A percentile compares a stretch with the other conserved stretches of the same genome.
phyloP scores from a whole-genome alignment of 2,888 invertebrate genomes.

The Nasonovia ribisnigri region DNA sequence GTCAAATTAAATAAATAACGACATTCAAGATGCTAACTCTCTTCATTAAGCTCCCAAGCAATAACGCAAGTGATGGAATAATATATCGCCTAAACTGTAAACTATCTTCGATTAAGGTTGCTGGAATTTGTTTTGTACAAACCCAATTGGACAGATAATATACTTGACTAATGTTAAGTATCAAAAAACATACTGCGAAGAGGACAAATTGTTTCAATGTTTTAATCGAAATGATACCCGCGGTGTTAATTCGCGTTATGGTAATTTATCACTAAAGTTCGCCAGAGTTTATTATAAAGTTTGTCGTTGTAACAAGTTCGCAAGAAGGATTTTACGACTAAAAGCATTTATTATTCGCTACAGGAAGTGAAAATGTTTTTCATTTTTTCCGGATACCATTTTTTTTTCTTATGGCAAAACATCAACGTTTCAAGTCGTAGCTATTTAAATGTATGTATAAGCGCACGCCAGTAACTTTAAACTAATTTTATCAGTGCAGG shows the following conservation, averaged over 20 bases:
- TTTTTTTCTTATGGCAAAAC: conserved; percentile 5
- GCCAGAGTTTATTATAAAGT: conserved; percentile 59
- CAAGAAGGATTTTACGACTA: conserved; percentile 54
- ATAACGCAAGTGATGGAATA: background rate
- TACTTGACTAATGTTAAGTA: conserved; percentile 32
- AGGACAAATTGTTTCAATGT: conserved; percentile 52
- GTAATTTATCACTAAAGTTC: conserved; percentile 61
- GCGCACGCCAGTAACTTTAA: background rate
- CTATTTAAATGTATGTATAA: background rate
- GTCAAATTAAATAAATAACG: background rate
- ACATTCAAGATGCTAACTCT: background rate
- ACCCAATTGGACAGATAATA: background rate
- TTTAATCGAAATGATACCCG: conserved; percentile 55
- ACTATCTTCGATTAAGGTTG: background rate
- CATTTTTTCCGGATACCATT: conserved; percentile 32
- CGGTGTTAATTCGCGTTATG: conserved; percentile 55
- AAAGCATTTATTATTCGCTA: conserved; percentile 59
- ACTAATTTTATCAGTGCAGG: background rate
- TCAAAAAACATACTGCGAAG: conserved; percentile 29
- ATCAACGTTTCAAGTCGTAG: background rate
- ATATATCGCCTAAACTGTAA: background rate
- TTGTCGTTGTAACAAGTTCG: conserved; percentile 46
- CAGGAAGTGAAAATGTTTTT: conserved; percentile 54
- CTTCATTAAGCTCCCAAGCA: background rate
- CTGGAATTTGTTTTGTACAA: background rate